phyloP scores from a whole-genome alignment of 2,113 vertebrate species.

The Pardalotus punctatus region DNA sequence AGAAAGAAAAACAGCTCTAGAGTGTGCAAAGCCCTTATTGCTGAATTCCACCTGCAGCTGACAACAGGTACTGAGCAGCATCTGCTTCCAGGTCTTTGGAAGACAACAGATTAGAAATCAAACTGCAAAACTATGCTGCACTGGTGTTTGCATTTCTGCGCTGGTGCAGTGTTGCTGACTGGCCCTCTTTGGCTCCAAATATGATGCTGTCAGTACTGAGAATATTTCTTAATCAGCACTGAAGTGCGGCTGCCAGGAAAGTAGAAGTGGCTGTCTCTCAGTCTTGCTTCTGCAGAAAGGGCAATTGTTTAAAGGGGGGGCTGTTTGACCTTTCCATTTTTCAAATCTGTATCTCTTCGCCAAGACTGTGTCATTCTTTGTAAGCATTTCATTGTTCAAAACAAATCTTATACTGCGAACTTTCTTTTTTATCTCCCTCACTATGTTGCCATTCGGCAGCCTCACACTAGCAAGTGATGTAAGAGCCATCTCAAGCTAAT shows the following conservation, averaged over 20 bases:
- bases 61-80: neutral
- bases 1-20: neutral
- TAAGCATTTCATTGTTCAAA: constrained; percentile 53
- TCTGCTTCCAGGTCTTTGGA: neutral
- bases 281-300: constrained; percentile 31
- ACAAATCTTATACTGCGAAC: neutral
- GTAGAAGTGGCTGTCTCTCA: constrained; percentile 50
- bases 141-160: neutral
- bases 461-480: neutral
- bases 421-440: neutral
- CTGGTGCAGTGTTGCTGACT: constrained; percentile 4
- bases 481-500: neutral
- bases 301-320: neutral
- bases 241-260: constrained; percentile 55
- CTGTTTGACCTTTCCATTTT: constrained; percentile 47
- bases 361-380: constrained; percentile 39
- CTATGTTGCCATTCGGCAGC: neutral
- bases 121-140: neutral
- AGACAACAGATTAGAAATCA: neutral
- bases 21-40: neutral
- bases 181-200: constrained; percentile 34
- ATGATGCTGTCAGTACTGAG: constrained; percentile 54
- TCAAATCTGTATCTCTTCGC: constrained; percentile 18
- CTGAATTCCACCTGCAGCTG: neutral
- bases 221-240: constrained; percentile 63